Percentiles rank a stretch among this genome's conserved stretches.
These are phyloP conservation scores for Aurelia sp. DNA, from an alignment of 30 jellyfish, hydroid and myxozoan species.

Conservation along the genomic window DNA sequence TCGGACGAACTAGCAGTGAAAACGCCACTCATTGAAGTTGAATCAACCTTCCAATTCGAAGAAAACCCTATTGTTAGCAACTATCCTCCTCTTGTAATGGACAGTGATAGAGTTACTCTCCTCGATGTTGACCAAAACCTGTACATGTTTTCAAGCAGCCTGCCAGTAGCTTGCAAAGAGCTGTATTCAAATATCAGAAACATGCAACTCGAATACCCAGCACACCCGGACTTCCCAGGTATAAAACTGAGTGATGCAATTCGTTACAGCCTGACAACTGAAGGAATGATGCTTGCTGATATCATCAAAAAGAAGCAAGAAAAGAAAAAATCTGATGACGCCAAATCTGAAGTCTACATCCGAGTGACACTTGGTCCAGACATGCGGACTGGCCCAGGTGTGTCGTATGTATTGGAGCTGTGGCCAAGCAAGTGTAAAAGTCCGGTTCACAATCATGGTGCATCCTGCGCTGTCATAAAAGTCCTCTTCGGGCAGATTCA, in stretches of 20 bases:
- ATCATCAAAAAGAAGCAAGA: no score
- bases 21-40: neutral
- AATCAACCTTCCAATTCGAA: conserved; percentile 1
- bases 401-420: conserved; percentile 39
- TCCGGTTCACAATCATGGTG: conserved; percentile 54
- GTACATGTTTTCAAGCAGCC: conserved; percentile 37
- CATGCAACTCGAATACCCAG: conserved; percentile 10
- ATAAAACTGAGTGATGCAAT: no score
- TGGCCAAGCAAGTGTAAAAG: conserved; percentile 36
- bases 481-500: conserved; percentile 24
- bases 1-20: no score
- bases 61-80: conserved; percentile 5
- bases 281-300: no score
- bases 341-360: neutral
- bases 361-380: conserved; percentile 47
- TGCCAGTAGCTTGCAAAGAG: conserved; percentile 15
- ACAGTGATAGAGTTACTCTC: conserved; percentile 10
- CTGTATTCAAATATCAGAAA: conserved; percentile 9
- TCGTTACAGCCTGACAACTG: no score
- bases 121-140: conserved; percentile 14
- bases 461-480: conserved; percentile 35
- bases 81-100: conserved; percentile 11
- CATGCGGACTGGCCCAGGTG: conserved; percentile 31
- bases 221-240: neutral
- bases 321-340: neutral